Conservation (phyloP, 2,797 vertebrate genomes). For the Muraenolepis orangiensis region DNA sequence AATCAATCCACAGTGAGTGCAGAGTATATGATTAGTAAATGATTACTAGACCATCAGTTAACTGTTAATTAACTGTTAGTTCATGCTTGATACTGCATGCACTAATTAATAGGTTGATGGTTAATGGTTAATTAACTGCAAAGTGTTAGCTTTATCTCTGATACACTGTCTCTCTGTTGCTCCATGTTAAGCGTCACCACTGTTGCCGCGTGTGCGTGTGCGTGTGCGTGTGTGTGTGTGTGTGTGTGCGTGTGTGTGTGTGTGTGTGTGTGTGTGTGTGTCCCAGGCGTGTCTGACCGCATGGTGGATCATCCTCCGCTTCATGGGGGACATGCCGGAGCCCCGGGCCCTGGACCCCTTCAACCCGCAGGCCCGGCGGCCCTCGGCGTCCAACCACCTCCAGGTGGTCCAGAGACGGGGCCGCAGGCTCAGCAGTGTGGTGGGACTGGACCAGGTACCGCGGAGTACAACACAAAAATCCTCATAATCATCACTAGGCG, state of each 20-base stretch:
- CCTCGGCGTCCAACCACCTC: conserved; percentile 4
- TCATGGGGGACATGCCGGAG: conserved; percentile 92
- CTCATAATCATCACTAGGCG: not conserved
- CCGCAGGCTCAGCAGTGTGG: conserved; percentile 69
- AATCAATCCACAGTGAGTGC: not conserved
- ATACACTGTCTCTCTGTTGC: not conserved
- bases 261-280: not conserved
- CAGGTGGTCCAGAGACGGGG: conserved; percentile 34
- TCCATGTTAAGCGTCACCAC: not conserved
- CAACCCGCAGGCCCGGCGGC: conserved; percentile 26
- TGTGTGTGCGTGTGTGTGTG: not conserved
- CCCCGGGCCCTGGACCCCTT: conserved; percentile 55
- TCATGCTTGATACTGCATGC: too few relatives aligned
- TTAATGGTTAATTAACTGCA: too few relatives aligned
- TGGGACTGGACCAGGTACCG: conserved; percentile 75
- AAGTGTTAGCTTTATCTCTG: too few relatives aligned
- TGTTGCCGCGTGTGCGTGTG: not conserved
- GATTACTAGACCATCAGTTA: too few relatives aligned
- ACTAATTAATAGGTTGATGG: too few relatives aligned
- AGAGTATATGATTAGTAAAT: too few relatives aligned
- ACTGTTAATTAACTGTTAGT: too few relatives aligned
- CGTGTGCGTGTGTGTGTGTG: not conserved
- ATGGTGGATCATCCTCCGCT: conserved; percentile 88
- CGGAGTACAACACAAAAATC: not conserved
- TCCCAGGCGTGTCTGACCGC: conserved; percentile 81